Conservation (phyloP, 2,888 invertebrate genomes). For the Antheraea yamamai region DNA sequence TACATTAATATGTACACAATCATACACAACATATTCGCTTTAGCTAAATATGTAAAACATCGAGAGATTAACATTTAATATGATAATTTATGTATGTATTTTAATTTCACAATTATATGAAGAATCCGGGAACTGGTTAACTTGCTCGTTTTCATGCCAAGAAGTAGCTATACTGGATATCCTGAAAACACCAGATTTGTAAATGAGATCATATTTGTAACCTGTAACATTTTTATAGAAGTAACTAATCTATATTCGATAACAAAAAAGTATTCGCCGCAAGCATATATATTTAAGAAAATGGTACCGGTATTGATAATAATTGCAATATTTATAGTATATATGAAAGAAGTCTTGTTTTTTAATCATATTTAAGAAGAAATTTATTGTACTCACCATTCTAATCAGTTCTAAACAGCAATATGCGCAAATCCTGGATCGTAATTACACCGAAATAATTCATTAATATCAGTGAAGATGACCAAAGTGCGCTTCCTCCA, state of each 20-base stretch:
- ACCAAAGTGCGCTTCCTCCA: constrained; percentile 1
- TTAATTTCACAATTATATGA: not conserved
- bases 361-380: not conserved
- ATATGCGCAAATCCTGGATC: not conserved
- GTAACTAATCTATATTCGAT: not conserved
- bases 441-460: not conserved
- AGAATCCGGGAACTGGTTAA: not conserved
- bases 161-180: not conserved
- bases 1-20: constrained; percentile 2
- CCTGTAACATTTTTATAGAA: too few species aligned
- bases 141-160: not conserved
- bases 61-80: constrained; percentile 5
- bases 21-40: not conserved
- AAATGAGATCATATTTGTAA: not conserved
- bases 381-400: not conserved
- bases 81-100: not conserved
- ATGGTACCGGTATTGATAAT: not conserved
- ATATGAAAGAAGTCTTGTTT: not conserved
- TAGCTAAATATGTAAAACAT: constrained; percentile 1
- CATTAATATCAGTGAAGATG: not conserved
- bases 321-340: too few species aligned
- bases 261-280: not conserved
- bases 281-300: not conserved
- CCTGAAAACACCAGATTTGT: not conserved
- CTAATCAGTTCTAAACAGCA: not conserved